These are phyloP conservation scores for Idaea dimidiata DNA, from an alignment of 2,888 invertebrate species.

Conservation along the genomic window DNA sequence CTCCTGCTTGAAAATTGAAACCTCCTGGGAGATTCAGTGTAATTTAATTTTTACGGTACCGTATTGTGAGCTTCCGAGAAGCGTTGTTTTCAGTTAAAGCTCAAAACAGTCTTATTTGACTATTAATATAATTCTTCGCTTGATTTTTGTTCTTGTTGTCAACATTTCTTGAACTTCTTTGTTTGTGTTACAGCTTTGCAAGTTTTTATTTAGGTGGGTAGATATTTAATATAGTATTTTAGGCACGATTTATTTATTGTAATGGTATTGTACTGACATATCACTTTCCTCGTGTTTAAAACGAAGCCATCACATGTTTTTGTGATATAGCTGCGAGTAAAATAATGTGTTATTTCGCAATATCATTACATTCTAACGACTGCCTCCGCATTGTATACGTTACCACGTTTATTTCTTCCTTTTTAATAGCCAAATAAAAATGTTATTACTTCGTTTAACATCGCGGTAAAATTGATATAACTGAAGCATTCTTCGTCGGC, in stretches of 20 bases:
- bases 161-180: constrained; percentile 4
- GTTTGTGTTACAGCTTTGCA: background rate
- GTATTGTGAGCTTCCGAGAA: constrained; percentile 58
- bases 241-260: background rate
- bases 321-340: constrained; percentile 2
- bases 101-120: constrained; percentile 34
- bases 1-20: constrained; percentile 66
- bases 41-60: constrained; percentile 74
- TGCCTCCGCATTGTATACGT: constrained; percentile 32
- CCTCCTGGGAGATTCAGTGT: constrained; percentile 61
- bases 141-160: constrained; percentile 9
- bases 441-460: constrained; percentile 57
- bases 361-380: constrained; percentile 36
- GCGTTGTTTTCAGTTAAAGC: constrained; percentile 59
- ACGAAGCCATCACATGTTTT: background rate
- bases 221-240: background rate
- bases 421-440: constrained; percentile 56
- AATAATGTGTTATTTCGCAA: constrained; percentile 34
- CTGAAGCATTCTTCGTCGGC: constrained; percentile 49
- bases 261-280: background rate
- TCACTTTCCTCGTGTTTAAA: background rate
- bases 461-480: constrained; percentile 57
- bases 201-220: background rate
- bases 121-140: constrained; percentile 18
- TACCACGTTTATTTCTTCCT: constrained; percentile 42